Conservation (phyloP, 2,797 vertebrate genomes). For the Spatula clypeata region DNA sequence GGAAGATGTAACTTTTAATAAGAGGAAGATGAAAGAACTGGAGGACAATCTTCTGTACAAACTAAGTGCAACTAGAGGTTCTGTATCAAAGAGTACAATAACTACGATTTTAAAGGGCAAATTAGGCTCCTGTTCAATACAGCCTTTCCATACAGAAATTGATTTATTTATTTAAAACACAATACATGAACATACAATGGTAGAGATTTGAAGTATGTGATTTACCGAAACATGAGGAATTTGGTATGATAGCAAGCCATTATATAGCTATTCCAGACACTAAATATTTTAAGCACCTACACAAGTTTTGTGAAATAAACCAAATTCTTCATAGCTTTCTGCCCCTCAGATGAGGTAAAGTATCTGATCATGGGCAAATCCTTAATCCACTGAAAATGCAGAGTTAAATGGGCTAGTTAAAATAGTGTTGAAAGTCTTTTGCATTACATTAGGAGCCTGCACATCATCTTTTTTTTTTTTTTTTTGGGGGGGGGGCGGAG, state of each 20-base stretch:
- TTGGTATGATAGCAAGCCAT: neutral
- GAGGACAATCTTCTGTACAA: conserved; percentile 87
- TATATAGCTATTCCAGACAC: neutral
- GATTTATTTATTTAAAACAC: neutral
- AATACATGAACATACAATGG: neutral
- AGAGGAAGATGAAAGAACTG: conserved; percentile 86
- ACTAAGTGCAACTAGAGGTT: conserved; percentile 85
- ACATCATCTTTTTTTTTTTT: neutral
- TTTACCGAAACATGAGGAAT: neutral
- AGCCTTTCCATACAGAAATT: neutral
- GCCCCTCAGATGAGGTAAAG: neutral
- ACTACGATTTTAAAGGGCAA: neutral
- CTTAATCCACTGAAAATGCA: neutral
- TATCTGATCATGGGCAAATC: neutral
- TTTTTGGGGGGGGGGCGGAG: too few species aligned
- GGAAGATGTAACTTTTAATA: conserved; percentile 85
- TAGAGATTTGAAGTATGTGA: neutral
- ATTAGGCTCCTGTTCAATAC: neutral
- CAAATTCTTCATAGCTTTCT: neutral
- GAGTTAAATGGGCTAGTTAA: neutral
- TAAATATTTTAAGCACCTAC: neutral
- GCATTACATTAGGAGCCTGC: neutral
- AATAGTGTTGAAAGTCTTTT: neutral
- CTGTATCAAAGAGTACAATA: conserved; percentile 17
- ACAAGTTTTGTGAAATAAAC: neutral